A percentile compares a stretch with the other conserved stretches of the same genome.
Evolutionary conservation across 2,113 vertebrate species (phyloP).

Genomic region (Syngnathus typhle): DNA sequence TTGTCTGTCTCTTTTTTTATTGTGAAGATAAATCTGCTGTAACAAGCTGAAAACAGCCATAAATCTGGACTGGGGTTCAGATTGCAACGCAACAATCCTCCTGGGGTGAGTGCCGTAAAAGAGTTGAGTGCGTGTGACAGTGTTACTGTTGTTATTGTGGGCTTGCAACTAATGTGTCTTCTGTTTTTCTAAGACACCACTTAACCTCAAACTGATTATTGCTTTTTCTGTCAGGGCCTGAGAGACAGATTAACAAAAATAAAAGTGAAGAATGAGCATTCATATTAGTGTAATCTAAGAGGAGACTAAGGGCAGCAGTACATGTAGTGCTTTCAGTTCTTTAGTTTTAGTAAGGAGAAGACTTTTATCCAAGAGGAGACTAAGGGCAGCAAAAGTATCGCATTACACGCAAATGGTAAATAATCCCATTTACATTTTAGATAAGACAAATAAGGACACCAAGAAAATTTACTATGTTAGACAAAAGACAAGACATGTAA

Average conservation of each 20-base stretch:
- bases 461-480: too few relatives aligned
- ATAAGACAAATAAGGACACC: background rate
- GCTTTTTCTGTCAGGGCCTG: background rate
- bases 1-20: conserved; percentile 76
- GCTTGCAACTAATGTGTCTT: conserved; percentile 49
- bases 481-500: too few relatives aligned
- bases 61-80: conserved; percentile 64
- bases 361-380: too few relatives aligned
- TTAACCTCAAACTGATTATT: conserved; percentile 45
- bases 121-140: conserved; percentile 55
- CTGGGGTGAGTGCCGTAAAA: conserved; percentile 54
- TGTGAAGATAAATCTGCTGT: conserved; percentile 79
- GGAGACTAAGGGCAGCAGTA: background rate
- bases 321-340: too few relatives aligned
- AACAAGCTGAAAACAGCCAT: conserved; percentile 78
- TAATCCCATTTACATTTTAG: too few relatives aligned
- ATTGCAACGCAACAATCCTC: conserved; percentile 66
- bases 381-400: too few relatives aligned
- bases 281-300: background rate
- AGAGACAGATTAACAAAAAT: background rate
- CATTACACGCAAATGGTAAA: too few relatives aligned
- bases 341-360: too few relatives aligned
- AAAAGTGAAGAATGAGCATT: background rate
- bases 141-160: conserved; percentile 61
- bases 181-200: conserved; percentile 43